phyloP scores from a whole-genome alignment of 2,888 invertebrate species.

The Julus scanicus region DNA sequence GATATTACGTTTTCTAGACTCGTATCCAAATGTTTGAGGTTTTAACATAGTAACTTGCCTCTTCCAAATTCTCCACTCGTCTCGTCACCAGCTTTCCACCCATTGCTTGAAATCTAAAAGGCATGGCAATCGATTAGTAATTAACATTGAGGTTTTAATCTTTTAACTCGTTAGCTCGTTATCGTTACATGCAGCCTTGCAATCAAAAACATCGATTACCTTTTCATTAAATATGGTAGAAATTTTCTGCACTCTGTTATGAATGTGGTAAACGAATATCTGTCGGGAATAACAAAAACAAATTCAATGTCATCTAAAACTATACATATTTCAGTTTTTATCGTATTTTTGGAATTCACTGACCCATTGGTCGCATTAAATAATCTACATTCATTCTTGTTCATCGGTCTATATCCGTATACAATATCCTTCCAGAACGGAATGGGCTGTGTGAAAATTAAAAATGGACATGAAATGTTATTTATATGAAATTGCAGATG shows the following conservation, averaged over 20 bases:
- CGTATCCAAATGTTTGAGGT: neutral
- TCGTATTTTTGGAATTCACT: neutral
- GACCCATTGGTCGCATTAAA: constrained; percentile 15
- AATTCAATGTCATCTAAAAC: neutral
- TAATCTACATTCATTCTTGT: constrained; percentile 60
- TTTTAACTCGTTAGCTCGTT: too few relatives aligned
- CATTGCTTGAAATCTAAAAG: constrained; percentile 68
- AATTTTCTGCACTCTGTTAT: constrained; percentile 75
- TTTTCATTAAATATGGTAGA: constrained; percentile 75
- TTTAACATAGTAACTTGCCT: constrained; percentile 60
- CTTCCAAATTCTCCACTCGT: constrained; percentile 71
- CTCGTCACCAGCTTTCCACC: constrained; percentile 72
- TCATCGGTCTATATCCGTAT: constrained; percentile 63
- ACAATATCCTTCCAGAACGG: constrained; percentile 63
- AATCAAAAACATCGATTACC: constrained; percentile 61
- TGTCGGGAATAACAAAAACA: constrained; percentile 4
- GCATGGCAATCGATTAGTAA: neutral
- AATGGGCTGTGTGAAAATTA: neutral
- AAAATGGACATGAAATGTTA: neutral
- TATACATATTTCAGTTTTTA: neutral
- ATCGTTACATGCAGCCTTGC: too few relatives aligned
- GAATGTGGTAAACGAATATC: constrained; percentile 70
- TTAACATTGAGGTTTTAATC: too few relatives aligned
- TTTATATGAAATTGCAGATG: too few relatives aligned
- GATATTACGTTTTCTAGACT: neutral